These are phyloP conservation scores for Pelvicachromis taeniatus DNA, from an alignment of 2,113 vertebrate species.

Conservation along the genomic window DNA sequence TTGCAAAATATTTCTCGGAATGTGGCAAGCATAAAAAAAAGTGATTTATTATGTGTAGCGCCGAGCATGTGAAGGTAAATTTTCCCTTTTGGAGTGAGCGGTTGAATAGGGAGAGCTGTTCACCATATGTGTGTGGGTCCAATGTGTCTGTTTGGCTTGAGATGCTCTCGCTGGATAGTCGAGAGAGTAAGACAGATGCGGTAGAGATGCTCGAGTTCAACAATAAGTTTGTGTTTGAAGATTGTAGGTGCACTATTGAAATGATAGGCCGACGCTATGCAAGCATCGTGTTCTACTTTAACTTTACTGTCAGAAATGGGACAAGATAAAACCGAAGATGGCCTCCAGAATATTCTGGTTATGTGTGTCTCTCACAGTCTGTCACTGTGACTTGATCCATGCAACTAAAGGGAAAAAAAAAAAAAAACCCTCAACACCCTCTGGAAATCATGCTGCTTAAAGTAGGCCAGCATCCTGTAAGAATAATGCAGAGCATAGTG, in stretches of 20 bases:
- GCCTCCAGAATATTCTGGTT: conserved; percentile 4
- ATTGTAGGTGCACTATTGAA: not conserved
- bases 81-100: not conserved
- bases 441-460: conserved; percentile 18
- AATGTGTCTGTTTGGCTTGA: not conserved
- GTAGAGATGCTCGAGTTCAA: not conserved
- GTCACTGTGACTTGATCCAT: not conserved
- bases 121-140: conserved; percentile 25
- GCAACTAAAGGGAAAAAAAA: not conserved
- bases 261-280: not conserved
- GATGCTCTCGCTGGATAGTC: not conserved
- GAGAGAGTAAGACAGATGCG: not conserved
- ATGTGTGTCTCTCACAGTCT: conserved; percentile 17
- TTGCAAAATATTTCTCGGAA: not conserved
- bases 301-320: conserved; percentile 27
- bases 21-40: not conserved
- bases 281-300: conserved; percentile 17
- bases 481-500: conserved; percentile 11
- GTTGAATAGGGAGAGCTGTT: not conserved
- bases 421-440: not conserved
- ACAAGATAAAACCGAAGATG: conserved; percentile 14
- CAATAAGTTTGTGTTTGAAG: not conserved
- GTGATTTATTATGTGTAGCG: not conserved
- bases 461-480: conserved; percentile 44
- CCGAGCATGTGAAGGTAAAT: not conserved